phyloP scores from a whole-genome alignment of 1,140 invertebrate genomes.

The Meloidogyne exigua region DNA sequence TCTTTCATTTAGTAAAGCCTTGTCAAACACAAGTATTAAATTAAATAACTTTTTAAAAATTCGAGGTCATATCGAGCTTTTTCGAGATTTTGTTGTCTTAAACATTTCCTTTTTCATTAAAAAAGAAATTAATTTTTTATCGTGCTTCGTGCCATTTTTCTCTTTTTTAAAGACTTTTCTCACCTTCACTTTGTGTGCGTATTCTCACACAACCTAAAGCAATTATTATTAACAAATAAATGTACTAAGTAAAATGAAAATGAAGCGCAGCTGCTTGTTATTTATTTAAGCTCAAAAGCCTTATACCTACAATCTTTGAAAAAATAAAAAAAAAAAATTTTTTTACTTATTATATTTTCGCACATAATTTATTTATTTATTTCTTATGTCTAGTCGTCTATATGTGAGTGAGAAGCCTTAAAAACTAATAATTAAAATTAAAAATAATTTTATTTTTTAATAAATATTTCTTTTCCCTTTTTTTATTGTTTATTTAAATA shows the following conservation, averaged over 20 bases:
- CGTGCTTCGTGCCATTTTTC: neutral
- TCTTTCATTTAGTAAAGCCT: neutral
- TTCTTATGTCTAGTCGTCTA: neutral
- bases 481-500: no score
- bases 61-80: neutral
- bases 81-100: neutral
- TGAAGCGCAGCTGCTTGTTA: conserved; percentile 1
- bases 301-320: neutral
- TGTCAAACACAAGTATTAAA: neutral
- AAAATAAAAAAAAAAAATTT: neutral
- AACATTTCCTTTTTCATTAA: neutral
- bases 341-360: neutral
- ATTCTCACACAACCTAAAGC: neutral
- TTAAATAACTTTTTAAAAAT: neutral
- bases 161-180: neutral
- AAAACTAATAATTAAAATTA: neutral
- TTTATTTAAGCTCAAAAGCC: neutral
- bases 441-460: neutral
- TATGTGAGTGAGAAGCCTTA: neutral
- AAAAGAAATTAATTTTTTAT: neutral
- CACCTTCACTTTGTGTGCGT: neutral
- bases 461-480: neutral
- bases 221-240: neutral
- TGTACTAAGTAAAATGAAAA: neutral
- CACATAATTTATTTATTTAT: conserved; percentile 5